Base-by-base conservation (phyloP, 2,113 vertebrate genomes). In the Sebastes fasciatus region DNA sequence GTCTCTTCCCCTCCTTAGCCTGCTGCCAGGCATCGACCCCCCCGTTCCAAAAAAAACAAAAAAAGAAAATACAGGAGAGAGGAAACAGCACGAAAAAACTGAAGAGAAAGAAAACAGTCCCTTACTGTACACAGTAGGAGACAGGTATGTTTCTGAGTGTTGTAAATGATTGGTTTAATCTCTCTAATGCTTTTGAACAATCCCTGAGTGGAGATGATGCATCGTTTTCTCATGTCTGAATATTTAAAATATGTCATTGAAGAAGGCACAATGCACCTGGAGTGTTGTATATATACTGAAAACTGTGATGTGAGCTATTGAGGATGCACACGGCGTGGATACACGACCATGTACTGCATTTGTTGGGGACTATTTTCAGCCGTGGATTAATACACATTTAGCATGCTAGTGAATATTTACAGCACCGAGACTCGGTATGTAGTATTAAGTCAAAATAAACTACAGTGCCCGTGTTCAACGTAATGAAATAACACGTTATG, bases 21-120 rank as follows among this genome's bases (percentile, higher is more conserved):
- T 72, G 84, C 88, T 91, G 88, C 82, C 90, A 91, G 86, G 83
- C 75, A 8, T 66, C 66, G 54, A 74, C 88, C 23, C 72, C 65
- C 12, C 42, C 34, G 23, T 34, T 34, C 34, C 34, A 34, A 34
- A 34, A 34, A 34, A 34, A 78, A 54, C 43, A 5, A 10, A 10
- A 51, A 48, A 73, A 83, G 61, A 69, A 34, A 10, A 48, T 8
- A 80, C 43, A 46, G 12, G 40, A 52, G 52, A 46, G 7, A 72
- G 34, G 34, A 71, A 66, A 71, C 49, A 77, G 43, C n/a, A 26
- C 3, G 16, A 48, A 34, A 17, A 19, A 62, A 60, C 82, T 34
- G 34, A 34, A 34, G 34, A 48, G 21, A 11, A 21, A 57, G 63
- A 85, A 64, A 69, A 49, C 12, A 43, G 34, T 11, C 63, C n/a